Base-by-base conservation (phyloP, 2,113 vertebrate species). In the Numenius arquata region DNA sequence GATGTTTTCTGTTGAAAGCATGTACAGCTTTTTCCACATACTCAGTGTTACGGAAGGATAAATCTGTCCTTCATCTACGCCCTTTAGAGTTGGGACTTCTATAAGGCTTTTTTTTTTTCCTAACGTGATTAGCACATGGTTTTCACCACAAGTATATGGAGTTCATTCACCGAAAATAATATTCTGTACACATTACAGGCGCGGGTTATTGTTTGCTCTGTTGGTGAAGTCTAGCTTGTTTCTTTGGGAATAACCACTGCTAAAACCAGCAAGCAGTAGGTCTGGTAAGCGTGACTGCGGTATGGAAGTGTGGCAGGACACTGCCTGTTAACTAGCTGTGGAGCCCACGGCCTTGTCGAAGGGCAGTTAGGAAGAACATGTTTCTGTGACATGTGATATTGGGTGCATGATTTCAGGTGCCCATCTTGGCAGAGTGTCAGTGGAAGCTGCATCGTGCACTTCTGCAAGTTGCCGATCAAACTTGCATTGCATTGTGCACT, bases 391-490 rank as follows among this genome's bases (percentile, higher is more conserved):
- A 5, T 16, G 14, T 30, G 25, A 11, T 9, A n/a, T 3, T 38
- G 48, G 16, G 36, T 40, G 9, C 36, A 17, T 1, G 3, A 7
- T 74, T 83, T 53, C 7, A 25, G 11, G 18, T 78, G 50, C 19
- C 43, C 0, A 0, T 41, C 18, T 47, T 5, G 1, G 43, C 41
- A 38, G 23, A 40, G 17, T 9, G 6, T 53, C 72, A 22, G 12
- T 47, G 56, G 67, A 79, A 70, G 55, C 65, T 59, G 29, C n/a
- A 5, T 26, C 17, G 21, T 55, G 30, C 53, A 6, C 18, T 38
- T 77, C 11, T 79, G 25, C 4, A 7, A 52, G 41, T 74, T 75
- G 45, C 34, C 15, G 3, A 5, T 77, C 48, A 71, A 74, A 50
- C 22, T 77, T 58, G 13, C 2, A 38, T 62, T 90, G 29, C n/a